Percentiles rank a stretch among this genome's conserved stretches.
Conservation (phyloP, 2,113 vertebrate genomes). For the Thryonomys swinderianus region DNA sequence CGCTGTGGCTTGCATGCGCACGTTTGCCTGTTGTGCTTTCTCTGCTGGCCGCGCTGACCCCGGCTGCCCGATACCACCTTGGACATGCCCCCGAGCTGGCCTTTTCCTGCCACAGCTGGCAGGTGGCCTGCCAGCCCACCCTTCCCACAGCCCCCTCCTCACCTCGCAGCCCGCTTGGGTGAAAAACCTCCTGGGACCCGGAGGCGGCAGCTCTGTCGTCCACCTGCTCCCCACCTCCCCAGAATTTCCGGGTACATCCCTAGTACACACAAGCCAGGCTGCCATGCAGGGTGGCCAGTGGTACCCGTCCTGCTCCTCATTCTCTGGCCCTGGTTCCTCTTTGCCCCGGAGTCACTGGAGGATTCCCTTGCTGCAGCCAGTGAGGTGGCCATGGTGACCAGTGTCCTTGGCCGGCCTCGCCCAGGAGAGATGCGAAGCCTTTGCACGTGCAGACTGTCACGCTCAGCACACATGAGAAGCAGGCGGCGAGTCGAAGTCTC, state of each 20-base stretch:
- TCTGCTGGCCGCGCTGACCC: background rate
- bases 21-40: background rate
- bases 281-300: background rate
- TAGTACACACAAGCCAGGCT: background rate
- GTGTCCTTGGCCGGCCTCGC: background rate
- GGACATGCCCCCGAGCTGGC: rapidly evolving
- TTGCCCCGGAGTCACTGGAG: background rate
- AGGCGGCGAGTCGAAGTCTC: background rate
- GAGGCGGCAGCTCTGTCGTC: background rate
- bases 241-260: background rate
- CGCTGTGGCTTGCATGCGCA: too few species aligned
- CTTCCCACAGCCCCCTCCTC: background rate
- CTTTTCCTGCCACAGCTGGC: background rate
- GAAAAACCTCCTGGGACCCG: background rate
- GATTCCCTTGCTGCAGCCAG: rapidly evolving
- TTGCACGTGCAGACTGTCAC: background rate
- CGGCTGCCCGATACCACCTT: background rate
- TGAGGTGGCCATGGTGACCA: rapidly evolving
- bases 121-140: background rate
- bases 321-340: background rate
- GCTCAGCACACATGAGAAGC: background rate
- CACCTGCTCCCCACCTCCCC: background rate
- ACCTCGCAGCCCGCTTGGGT: background rate
- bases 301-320: background rate
- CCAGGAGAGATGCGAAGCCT: background rate